phyloP scores from a whole-genome alignment of 2,888 invertebrate species.

The Auanema sp. region DNA sequence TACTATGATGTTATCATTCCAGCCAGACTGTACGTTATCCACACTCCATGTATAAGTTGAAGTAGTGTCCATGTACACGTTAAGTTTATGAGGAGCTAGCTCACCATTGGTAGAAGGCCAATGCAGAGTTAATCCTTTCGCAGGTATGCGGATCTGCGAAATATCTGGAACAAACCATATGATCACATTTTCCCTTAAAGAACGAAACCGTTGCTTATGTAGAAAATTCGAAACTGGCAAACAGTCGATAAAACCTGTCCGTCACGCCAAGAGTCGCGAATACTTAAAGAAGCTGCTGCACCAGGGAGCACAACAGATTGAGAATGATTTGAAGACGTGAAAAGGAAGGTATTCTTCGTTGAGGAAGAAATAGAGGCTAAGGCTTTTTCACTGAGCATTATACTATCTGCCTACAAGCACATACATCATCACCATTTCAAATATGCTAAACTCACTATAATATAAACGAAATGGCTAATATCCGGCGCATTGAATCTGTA shows the following conservation, averaged over 20 bases:
- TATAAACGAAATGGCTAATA: conserved; percentile 4
- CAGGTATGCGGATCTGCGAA: conserved; percentile 1
- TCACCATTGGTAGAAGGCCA: conserved; percentile 7
- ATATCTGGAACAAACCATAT: not conserved
- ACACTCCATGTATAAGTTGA: conserved; percentile 8
- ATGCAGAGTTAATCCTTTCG: conserved; percentile 9
- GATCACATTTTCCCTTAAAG: not conserved
- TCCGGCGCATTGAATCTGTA: conserved; percentile 7
- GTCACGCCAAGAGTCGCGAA: conserved; percentile 9
- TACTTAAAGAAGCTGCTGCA: conserved; percentile 2
- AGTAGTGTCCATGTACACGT: not conserved
- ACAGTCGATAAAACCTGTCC: too few relatives aligned
- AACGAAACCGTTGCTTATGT: not conserved
- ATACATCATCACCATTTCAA: not conserved
- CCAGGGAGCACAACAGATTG: conserved; percentile 17
- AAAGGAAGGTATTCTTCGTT: conserved; percentile 9
- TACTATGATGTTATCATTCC: not conserved
- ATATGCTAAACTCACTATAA: not conserved
- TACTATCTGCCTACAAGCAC: not conserved
- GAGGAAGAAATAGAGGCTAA: conserved; percentile 7
- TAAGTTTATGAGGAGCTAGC: conserved; percentile 8
- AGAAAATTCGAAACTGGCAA: not conserved
- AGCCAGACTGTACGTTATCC: not conserved
- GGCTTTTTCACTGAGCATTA: not conserved
- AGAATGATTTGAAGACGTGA: conserved; percentile 5